phyloP scores from a whole-genome alignment of 2,797 vertebrate species.

The Melanotaenia parkinsoni region DNA sequence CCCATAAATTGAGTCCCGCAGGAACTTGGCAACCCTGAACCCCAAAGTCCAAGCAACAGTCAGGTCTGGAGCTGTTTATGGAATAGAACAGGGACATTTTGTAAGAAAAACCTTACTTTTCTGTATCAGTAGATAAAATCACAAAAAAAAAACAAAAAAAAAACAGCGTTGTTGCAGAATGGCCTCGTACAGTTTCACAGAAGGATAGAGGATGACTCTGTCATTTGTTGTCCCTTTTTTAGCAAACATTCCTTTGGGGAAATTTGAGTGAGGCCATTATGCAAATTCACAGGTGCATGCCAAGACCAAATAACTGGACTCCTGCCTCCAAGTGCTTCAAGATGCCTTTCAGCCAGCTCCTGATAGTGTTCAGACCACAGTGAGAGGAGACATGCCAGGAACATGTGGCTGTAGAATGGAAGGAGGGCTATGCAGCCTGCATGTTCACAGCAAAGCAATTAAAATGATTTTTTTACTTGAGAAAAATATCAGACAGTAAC shows the following conservation, averaged over 20 bases:
- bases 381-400: conserved; percentile 54
- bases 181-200: conserved; percentile 52
- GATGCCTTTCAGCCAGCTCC: conserved; percentile 73
- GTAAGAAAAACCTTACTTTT: conserved; percentile 58
- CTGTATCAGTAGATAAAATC: conserved; percentile 60
- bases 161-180: conserved; percentile 39
- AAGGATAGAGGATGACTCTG: conserved; percentile 67
- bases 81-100: conserved; percentile 57
- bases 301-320: conserved; percentile 76
- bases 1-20: conserved; percentile 56
- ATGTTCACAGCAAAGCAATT: conserved; percentile 39
- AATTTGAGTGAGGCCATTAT: conserved; percentile 81
- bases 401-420: conserved; percentile 49
- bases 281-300: conserved; percentile 83
- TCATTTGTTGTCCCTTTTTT: conserved; percentile 76
- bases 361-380: conserved; percentile 72
- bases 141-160: conserved; percentile 48
- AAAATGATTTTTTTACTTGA: conserved; percentile 17
- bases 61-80: conserved; percentile 67
- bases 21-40: conserved; percentile 55
- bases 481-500: conserved; percentile 38
- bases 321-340: conserved; percentile 81
- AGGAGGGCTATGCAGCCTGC: conserved; percentile 35
- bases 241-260: conserved; percentile 73
- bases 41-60: conserved; percentile 42